Evolutionary conservation across 2,113 vertebrate genomes (phyloP).

Genomic region (Chloropsis cyanopogon): DNA sequence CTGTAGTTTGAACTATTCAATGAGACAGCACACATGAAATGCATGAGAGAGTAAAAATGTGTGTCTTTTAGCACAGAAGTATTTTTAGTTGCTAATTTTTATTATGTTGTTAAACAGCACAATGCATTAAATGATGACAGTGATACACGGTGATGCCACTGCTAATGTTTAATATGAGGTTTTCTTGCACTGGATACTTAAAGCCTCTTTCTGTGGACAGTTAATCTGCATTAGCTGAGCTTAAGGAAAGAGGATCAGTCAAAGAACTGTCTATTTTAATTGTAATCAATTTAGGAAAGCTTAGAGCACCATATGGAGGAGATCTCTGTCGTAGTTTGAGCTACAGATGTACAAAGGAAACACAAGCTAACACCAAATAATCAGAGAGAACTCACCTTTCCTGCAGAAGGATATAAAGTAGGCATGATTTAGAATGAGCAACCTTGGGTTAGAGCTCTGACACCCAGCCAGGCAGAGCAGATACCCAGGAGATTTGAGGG

Average conservation of each 20-base stretch:
- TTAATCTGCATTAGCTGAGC: constrained; percentile 21
- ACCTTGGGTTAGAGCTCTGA: background rate
- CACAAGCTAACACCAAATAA: background rate
- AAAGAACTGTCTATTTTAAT: background rate
- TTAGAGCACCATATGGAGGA: background rate
- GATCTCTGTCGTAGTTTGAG: background rate
- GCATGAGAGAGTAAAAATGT: background rate
- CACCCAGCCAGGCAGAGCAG: background rate
- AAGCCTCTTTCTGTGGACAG: background rate
- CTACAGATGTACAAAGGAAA: background rate
- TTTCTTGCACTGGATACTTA: background rate
- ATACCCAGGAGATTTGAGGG: background rate
- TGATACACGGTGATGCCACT: background rate
- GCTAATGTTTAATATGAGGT: background rate
- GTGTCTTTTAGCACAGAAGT: background rate
- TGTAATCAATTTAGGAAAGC: constrained; percentile 18
- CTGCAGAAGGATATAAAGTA: background rate
- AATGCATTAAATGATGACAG: background rate
- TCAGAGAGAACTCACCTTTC: background rate
- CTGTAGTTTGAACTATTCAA: background rate
- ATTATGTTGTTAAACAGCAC: background rate
- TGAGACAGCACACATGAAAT: background rate
- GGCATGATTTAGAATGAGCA: background rate
- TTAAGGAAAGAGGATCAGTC: constrained; percentile 31
- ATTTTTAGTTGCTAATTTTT: background rate